Evolutionary conservation across 2,113 vertebrate genomes (phyloP).

Genomic region (Phodopus roborovskii): DNA sequence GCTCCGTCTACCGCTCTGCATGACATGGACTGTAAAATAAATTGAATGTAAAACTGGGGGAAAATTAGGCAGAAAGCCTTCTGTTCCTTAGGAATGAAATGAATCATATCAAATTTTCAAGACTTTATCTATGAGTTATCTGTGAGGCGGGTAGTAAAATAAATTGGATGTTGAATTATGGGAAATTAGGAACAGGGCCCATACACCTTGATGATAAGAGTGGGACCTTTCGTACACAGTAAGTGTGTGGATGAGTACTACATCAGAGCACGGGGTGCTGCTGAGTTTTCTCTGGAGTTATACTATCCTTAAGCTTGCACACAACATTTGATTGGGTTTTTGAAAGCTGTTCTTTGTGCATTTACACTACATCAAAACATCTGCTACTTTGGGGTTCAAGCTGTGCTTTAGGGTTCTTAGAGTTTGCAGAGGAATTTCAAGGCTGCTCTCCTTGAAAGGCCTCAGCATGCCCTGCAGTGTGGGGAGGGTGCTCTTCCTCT

Average conservation of each 20-base stretch:
- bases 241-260: background rate
- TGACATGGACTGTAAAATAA: conserved; percentile 72
- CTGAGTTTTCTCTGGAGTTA: background rate
- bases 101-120: conserved; percentile 79
- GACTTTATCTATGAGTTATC: conserved; percentile 70
- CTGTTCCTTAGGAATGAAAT: conserved; percentile 74
- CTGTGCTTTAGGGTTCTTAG: conserved; percentile 77
- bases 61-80: conserved; percentile 73
- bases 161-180: conserved; percentile 80
- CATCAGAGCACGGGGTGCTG: background rate
- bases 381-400: conserved; percentile 76
- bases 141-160: conserved; percentile 74
- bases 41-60: conserved; percentile 77
- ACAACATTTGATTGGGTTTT: conserved; percentile 58
- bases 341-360: conserved; percentile 62
- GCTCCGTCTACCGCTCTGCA: conserved; percentile 19
- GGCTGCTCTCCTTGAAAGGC: conserved; percentile 43
- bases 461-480: background rate
- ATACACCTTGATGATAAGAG: conserved; percentile 44
- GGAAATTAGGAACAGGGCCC: conserved; percentile 66
- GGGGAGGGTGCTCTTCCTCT: conserved; percentile 55
- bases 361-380: conserved; percentile 74
- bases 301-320: conserved; percentile 1
- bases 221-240: background rate
- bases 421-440: conserved; percentile 69